Evolutionary conservation across 2,797 vertebrate species (phyloP).

Genomic region (Hemibagrus guttatus): DNA sequence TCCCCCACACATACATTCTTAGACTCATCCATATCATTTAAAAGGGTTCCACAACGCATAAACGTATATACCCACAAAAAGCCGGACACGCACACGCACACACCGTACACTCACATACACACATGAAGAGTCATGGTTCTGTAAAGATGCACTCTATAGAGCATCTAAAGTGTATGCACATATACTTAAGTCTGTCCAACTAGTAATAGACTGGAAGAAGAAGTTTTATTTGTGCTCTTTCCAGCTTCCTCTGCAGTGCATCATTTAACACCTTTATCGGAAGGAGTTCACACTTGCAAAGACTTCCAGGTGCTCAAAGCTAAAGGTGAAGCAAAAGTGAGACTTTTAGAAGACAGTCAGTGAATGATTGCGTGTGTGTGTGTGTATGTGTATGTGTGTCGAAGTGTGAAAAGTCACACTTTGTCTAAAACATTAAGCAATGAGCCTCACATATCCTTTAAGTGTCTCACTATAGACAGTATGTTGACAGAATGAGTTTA

Average conservation of each 20-base stretch:
- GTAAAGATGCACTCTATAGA: neutral
- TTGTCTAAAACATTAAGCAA: conserved; percentile 36
- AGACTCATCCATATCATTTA: conserved; percentile 33
- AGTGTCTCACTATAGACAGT: conserved; percentile 42
- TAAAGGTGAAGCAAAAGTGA: conserved; percentile 52
- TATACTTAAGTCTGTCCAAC: neutral
- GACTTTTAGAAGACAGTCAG: conserved; percentile 32
- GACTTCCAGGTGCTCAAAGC: neutral
- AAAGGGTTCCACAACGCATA: conserved; percentile 15
- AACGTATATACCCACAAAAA: neutral
- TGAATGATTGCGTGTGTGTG: conserved; percentile 19
- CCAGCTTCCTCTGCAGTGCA: conserved; percentile 16
- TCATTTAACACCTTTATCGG: conserved; percentile 27
- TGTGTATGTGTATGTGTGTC: conserved; percentile 25
- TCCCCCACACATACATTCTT: conserved; percentile 37
- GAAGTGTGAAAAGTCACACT: conserved; percentile 49
- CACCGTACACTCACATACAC: neutral
- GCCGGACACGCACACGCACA: neutral
- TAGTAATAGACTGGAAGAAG: neutral
- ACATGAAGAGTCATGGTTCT: neutral
- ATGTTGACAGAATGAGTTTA: conserved; percentile 32
- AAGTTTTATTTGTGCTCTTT: neutral
- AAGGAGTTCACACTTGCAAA: conserved; percentile 57
- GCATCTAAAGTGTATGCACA: neutral
- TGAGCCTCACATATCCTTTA: conserved; percentile 34